A percentile compares a stretch with the other conserved stretches of the same genome.
phyloP scores from a whole-genome alignment of 1,140 invertebrate genomes.

The Drosophila equinoxialis region DNA sequence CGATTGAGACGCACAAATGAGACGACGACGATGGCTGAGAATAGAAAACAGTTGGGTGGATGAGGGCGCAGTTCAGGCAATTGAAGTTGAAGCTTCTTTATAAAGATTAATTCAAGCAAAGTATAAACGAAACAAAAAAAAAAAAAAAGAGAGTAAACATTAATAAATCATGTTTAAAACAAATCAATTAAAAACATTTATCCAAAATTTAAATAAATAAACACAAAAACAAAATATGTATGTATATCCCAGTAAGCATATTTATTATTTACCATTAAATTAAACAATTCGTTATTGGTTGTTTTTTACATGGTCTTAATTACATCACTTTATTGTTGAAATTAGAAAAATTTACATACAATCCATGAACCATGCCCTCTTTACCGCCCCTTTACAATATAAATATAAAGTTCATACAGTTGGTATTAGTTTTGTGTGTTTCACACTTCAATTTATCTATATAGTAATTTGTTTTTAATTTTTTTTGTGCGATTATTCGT shows the following conservation, averaged over 20 bases:
- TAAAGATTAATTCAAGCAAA: slow-evolving; percentile 66
- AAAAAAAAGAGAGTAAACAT: slow-evolving; percentile 23
- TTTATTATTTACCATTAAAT: neutral
- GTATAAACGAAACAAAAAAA: slow-evolving; percentile 38
- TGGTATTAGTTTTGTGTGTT: no score
- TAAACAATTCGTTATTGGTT: no score
- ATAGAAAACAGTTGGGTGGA: neutral
- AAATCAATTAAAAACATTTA: slow-evolving; percentile 11
- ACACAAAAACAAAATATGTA: neutral
- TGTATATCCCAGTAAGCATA: neutral
- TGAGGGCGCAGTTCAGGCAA: slow-evolving; percentile 16
- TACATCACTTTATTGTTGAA: no score
- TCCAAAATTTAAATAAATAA: neutral
- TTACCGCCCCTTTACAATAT: no score
- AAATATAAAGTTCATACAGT: no score
- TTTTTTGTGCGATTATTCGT: no score
- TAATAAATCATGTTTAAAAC: slow-evolving; percentile 19
- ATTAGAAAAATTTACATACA: no score
- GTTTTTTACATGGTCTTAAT: no score
- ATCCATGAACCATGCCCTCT: no score
- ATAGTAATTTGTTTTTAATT: no score
- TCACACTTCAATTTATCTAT: no score
- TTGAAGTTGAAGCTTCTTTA: slow-evolving; percentile 50
- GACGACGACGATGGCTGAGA: neutral
- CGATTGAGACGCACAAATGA: slow-evolving; percentile 53